These are phyloP conservation scores for Pterostichus madidus DNA, from an alignment of 2,888 invertebrate genomes.

Conservation along the genomic window DNA sequence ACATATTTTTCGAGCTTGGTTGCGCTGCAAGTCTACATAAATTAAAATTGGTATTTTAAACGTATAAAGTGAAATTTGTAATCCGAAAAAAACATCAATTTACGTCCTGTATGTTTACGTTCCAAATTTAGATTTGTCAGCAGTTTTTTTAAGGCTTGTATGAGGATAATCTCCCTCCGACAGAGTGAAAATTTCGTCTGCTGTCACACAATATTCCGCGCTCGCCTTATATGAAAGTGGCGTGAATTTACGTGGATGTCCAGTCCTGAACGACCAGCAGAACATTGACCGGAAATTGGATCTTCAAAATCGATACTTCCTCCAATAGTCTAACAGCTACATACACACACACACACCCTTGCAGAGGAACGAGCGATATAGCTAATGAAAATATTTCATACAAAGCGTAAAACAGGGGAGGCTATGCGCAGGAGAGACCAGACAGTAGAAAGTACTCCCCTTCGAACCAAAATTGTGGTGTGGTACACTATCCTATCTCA, in stretches of 20 bases:
- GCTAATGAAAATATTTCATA: slow-evolving; percentile 52
- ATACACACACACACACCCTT: neutral
- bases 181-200: neutral
- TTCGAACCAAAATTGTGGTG: too few species aligned
- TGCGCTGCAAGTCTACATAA: too few species aligned
- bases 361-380: slow-evolving; percentile 4
- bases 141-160: slow-evolving; percentile 15
- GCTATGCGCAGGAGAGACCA: neutral
- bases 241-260: slow-evolving; percentile 38
- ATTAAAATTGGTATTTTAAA: too few species aligned
- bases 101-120: neutral
- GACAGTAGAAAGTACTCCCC: neutral
- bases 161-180: slow-evolving; percentile 5
- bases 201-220: slow-evolving; percentile 21
- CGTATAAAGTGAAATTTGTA: too few species aligned
- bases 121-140: slow-evolving; percentile 33
- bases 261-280: neutral
- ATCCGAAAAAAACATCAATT: slow-evolving; percentile 12
- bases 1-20: too few species aligned
- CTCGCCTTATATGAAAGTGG: slow-evolving; percentile 26
- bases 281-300: slow-evolving; percentile 54
- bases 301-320: slow-evolving; percentile 50
- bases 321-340: slow-evolving; percentile 12
- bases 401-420: slow-evolving; percentile 44
- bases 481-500: neutral